phyloP scores from a whole-genome alignment of 1,140 invertebrate species.

The Luehdorfia chinensis region DNA sequence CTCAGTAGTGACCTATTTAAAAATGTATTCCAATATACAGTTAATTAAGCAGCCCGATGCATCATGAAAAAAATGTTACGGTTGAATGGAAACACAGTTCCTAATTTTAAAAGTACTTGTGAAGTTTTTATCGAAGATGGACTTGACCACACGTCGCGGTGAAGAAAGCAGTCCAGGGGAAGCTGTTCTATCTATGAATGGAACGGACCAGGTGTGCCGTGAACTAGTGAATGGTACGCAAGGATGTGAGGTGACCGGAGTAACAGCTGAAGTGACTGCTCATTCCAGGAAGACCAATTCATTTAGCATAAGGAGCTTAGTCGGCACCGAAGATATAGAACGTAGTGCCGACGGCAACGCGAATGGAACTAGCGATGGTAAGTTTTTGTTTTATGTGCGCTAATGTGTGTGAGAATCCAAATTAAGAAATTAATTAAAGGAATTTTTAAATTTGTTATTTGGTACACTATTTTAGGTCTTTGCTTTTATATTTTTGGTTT shows the following conservation, averaged over 20 bases:
- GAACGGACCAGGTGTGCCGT: constrained; percentile 47
- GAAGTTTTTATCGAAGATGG: constrained; percentile 46
- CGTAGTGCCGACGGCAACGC: constrained; percentile 47
- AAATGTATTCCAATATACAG: constrained; percentile 25
- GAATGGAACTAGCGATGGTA: constrained; percentile 49
- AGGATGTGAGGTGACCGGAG: constrained; percentile 46
- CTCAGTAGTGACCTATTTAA: not conserved
- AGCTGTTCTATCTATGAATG: constrained; percentile 31
- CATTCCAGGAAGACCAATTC: constrained; percentile 46
- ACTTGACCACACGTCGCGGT: constrained; percentile 62
- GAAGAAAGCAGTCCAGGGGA: constrained; percentile 36
- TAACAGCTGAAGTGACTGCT: constrained; percentile 38
- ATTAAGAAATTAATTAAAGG: too few species aligned
- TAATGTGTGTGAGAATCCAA: not conserved
- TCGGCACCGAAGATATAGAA: constrained; percentile 54
- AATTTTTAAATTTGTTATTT: too few species aligned
- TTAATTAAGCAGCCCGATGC: constrained; percentile 21
- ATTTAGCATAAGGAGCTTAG: constrained; percentile 59
- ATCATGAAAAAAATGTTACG: constrained; percentile 36
- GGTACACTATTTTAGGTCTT: too few species aligned
- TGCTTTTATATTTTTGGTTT: too few species aligned
- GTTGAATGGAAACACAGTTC: constrained; percentile 20
- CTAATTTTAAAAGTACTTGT: constrained; percentile 26
- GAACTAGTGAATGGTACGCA: constrained; percentile 47
- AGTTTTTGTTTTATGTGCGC: constrained; percentile 21